Base-by-base conservation (phyloP, 2,113 vertebrate species). In the Seriola dumerili region DNA sequence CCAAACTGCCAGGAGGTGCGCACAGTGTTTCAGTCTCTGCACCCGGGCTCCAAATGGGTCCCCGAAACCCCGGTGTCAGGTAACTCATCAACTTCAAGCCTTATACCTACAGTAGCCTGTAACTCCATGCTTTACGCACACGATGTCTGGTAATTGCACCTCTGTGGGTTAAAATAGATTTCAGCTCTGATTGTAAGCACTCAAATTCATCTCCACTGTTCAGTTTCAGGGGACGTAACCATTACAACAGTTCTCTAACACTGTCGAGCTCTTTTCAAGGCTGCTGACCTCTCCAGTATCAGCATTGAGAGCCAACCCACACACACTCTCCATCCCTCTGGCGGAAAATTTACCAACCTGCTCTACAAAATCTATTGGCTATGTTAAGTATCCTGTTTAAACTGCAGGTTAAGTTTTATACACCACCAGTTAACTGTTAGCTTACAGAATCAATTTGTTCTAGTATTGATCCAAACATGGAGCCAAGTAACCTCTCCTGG, bases 1-100 rank as follows among this genome's bases (percentile, higher is more conserved):
- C 95, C 92, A 48, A 93, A 91, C 91, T 96, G 96, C 91, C 94
- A 93, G 61, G 94, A 95, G 86, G 94, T 96, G 80, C 96, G 95
- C 76, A 76, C 94, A 0, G 92, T 93, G 34, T 96, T 96, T 66
- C 95, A 95, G 83, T 85, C 91, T 36, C 91, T 95, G 29, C 93
- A 96, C 67, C 95, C 96, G 5, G 94, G 95, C 13, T 93, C 94
- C 87, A 96, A 94, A 88, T 95, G 94, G 95, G 94, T 95, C 67
- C 95, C 95, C 32, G 95, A 96, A 77, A 92, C 57, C 29, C 95
- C 96, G 0, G 95, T 96, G 66, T 93, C 95, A 94, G 96, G 96
- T 96, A 95, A 92, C 72, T 64, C 58, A 5, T 62, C 44, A 57
- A 11, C 14, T 61, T 67, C 2, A n/a, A 5, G 17, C 52, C 44